Conservation (phyloP, 2,888 invertebrate genomes). For the Lithodes maja region DNA sequence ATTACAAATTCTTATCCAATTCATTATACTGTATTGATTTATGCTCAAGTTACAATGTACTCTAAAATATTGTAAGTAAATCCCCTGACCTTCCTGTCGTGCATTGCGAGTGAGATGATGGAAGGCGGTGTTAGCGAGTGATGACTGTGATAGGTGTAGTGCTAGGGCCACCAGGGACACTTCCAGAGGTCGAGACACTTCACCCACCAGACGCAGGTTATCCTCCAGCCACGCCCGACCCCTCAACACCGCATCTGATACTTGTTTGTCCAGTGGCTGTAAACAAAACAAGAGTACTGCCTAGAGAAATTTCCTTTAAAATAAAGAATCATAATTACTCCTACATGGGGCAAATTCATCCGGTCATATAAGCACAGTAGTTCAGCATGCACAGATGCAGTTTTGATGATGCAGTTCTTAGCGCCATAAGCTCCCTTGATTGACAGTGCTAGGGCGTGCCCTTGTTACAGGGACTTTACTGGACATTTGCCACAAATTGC, state of each 20-base stretch:
- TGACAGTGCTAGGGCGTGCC: no score
- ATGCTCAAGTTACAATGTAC: background rate
- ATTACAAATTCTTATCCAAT: no score
- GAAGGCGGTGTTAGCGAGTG: constrained; percentile 89
- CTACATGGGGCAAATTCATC: no score
- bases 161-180: constrained; percentile 93
- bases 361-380: no score
- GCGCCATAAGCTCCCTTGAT: no score
- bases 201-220: constrained; percentile 55
- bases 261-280: constrained; percentile 66
- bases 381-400: no score
- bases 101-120: constrained; percentile 82
- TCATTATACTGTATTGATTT: no score
- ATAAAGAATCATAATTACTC: no score
- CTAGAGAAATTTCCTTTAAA: no score
- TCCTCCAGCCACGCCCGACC: constrained; percentile 66
- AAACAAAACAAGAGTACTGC: background rate
- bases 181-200: constrained; percentile 75
- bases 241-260: constrained; percentile 41
- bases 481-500: no score
- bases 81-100: constrained; percentile 79
- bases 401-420: no score
- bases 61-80: background rate
- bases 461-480: no score
- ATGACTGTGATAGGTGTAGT: constrained; percentile 86